Conservation (phyloP, 53 echinoderm and acorn worm species). For the Stichopus horrens region DNA sequence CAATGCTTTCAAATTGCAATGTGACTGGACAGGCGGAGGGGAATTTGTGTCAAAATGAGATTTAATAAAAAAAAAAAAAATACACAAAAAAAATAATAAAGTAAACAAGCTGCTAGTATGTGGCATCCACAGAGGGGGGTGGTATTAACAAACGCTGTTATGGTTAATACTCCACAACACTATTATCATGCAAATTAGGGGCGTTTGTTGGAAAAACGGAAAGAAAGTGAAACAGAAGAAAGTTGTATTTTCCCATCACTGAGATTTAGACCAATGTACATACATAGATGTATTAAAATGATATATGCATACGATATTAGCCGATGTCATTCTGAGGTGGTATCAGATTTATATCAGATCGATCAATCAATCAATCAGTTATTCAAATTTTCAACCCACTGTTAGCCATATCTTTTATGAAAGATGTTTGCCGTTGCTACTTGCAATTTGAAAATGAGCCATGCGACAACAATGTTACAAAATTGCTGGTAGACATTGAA, state of each 20-base stretch:
- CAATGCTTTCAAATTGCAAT: constrained; percentile 22
- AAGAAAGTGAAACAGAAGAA: constrained; percentile 21
- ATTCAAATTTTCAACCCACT: too few species aligned
- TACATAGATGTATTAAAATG: not conserved
- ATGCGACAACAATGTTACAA: too few species aligned
- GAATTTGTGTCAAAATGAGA: constrained; percentile 26
- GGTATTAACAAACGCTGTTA: constrained; percentile 30
- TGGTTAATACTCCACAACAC: constrained; percentile 37
- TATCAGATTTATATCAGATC: too few species aligned
- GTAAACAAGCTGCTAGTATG: constrained; percentile 18
- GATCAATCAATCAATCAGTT: too few species aligned
- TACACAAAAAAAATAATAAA: not conserved
- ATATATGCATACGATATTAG: not conserved
- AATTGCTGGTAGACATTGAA: too few species aligned
- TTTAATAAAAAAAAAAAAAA: not conserved
- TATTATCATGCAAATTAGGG: constrained; percentile 40
- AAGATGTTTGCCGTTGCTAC: too few species aligned
- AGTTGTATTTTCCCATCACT: not conserved
- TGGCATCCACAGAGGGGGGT: constrained; percentile 15
- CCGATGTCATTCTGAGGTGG: too few species aligned
- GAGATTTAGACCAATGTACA: not conserved
- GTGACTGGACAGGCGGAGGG: not conserved
- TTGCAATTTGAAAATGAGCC: too few species aligned
- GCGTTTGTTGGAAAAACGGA: constrained; percentile 10
- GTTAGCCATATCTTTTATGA: too few species aligned